These are phyloP conservation scores for Falco punctatus DNA, from an alignment of 2,113 vertebrate species.

Conservation along the genomic window DNA sequence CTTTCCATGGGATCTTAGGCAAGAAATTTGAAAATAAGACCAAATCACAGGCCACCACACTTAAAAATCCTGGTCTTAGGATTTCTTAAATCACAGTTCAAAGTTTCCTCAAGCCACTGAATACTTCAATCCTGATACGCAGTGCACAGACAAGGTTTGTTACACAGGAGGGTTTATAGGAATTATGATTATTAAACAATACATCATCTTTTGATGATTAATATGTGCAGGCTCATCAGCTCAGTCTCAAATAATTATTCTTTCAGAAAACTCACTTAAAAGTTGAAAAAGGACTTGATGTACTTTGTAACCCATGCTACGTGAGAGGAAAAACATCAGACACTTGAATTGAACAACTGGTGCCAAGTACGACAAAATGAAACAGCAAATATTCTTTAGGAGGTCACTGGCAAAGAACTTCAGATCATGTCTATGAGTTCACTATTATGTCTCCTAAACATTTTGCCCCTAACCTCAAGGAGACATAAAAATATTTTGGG, in stretches of 20 bases:
- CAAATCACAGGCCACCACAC: background rate
- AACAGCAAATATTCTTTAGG: conserved; percentile 14
- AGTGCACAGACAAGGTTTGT: background rate
- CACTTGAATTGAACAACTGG: background rate
- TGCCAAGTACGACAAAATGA: background rate
- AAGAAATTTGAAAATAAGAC: background rate
- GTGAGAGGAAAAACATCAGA: background rate
- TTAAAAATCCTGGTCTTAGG: background rate
- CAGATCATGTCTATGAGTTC: conserved; percentile 12
- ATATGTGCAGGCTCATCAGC: background rate
- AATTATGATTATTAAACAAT: background rate
- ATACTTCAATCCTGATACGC: accelerated
- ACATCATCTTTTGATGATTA: background rate
- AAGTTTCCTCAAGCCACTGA: background rate
- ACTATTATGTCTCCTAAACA: background rate
- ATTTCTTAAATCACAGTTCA: background rate
- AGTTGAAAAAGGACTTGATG: background rate
- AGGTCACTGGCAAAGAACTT: conserved; percentile 20
- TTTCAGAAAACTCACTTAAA: background rate
- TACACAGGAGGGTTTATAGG: background rate
- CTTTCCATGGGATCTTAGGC: background rate
- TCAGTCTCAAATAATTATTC: background rate
- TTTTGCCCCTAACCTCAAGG: background rate
- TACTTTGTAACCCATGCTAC: background rate
- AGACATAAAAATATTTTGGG: background rate